These are phyloP conservation scores for Mechanitis mazaeus DNA, from an alignment of 2,888 invertebrate genomes.

Conservation along the genomic window DNA sequence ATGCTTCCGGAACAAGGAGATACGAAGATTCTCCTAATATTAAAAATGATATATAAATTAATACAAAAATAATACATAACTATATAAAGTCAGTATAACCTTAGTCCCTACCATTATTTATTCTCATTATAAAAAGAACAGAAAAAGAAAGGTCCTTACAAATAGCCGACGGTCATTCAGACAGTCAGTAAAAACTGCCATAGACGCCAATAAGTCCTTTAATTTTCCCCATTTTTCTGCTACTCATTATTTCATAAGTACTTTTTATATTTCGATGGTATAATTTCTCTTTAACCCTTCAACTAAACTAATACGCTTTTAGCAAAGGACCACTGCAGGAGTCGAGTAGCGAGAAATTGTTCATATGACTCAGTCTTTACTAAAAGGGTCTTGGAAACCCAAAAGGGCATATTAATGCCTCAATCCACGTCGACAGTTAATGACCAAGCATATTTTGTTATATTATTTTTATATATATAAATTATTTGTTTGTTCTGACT, in stretches of 20 bases:
- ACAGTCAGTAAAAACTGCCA: not conserved
- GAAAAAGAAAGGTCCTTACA: not conserved
- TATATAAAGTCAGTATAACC: no score
- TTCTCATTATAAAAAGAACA: no score
- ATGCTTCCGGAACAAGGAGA: slow-evolving; percentile 4
- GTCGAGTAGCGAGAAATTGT: slow-evolving; percentile 27
- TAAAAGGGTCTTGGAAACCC: slow-evolving; percentile 19
- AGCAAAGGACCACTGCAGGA: slow-evolving; percentile 21
- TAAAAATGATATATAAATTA: no score
- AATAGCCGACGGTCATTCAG: not conserved
- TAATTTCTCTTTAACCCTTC: slow-evolving; percentile 13
- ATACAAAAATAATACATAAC: no score
- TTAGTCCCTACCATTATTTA: no score
- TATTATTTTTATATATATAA: no score
- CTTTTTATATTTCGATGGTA: slow-evolving; percentile 6
- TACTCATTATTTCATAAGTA: not conserved
- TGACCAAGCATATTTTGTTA: slow-evolving; percentile 4
- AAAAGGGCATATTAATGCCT: slow-evolving; percentile 22
- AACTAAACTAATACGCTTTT: slow-evolving; percentile 21
- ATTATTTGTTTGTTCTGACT: no score
- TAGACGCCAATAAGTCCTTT: slow-evolving; percentile 1
- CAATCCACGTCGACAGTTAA: slow-evolving; percentile 15
- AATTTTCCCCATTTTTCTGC: not conserved
- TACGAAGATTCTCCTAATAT: no score
- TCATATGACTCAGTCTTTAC: slow-evolving; percentile 21